A percentile compares a stretch with the other conserved stretches of the same genome.
Evolutionary conservation across 2,888 invertebrate genomes (phyloP).

Genomic region (Synergus itoensis): DNA sequence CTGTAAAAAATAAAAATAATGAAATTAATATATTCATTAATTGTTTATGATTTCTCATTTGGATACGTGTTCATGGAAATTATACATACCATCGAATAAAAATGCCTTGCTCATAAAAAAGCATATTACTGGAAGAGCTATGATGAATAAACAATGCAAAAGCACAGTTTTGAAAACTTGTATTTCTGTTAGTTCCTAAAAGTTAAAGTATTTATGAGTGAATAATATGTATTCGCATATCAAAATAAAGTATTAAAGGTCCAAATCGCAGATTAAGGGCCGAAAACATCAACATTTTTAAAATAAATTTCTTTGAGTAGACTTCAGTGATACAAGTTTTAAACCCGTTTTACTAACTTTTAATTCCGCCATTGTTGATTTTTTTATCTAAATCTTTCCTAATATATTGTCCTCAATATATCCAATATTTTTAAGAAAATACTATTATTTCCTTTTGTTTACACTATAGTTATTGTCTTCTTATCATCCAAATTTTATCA

Average conservation of each 20-base stretch:
- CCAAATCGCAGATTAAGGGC: background rate
- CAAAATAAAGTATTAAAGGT: background rate
- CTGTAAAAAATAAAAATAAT: slow-evolving; percentile 71
- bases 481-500: no score
- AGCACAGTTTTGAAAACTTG: slow-evolving; percentile 88
- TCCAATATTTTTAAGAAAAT: no score
- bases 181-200: slow-evolving; percentile 84
- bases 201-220: slow-evolving; percentile 57
- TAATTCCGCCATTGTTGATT: background rate
- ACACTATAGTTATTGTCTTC: no score
- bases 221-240: background rate
- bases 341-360: background rate
- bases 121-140: slow-evolving; percentile 86
- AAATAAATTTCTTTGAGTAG: no score
- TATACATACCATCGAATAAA: slow-evolving; percentile 84
- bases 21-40: background rate
- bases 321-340: background rate
- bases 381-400: no score
- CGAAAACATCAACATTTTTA: no score
- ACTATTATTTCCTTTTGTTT: no score
- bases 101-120: slow-evolving; percentile 86
- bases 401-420: no score
- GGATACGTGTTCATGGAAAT: background rate
- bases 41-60: background rate
- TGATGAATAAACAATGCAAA: slow-evolving; percentile 87